Base-by-base conservation (phyloP, 2,888 invertebrate genomes). In the Leptinotarsa peninsularis region DNA sequence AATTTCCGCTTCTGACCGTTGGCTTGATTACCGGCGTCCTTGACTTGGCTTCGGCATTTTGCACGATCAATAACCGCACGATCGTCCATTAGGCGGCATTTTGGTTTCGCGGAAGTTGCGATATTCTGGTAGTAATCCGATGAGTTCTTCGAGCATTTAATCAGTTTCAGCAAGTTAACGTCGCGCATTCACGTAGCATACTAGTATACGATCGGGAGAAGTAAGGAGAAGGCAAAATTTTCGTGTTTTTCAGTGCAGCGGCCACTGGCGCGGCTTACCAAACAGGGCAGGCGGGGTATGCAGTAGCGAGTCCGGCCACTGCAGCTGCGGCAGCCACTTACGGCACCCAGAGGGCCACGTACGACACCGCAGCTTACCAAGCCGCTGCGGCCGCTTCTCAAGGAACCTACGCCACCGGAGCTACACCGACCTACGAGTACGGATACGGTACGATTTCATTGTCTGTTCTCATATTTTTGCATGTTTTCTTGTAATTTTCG, bases 281-380 rank as follows among this genome's bases (percentile, higher is more conserved):
- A 82, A 93, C 95, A 49, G 93, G 94, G 33, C 95, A 95, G 87
- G 93, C 95, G 71, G 95, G 95, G 81, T 96, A 95, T 90, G 95
- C 94, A 81, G 95, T 94, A 89, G 94, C 94, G 75, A 93, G 94
- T 63, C 93, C 94, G 79, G 93, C 94, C 33, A 93, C 95, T 71
- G 93, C 94, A 58, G 94, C 95, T 60, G 95, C 96, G 76, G 94
- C 94, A 77, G 94, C 94, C 68, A 94, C 95, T 70, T 96, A 96
- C 89, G 93, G 94, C 78, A 94, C 96, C 67, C 96, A 96, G 86
- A 92, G 95, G 77, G 93, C 94, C 52, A 93, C 94, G 71, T 94
- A 94, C 75, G 95, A 95, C 90, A 95, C 95, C 86, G 94, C 94
- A 80, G 95, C 96, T 66, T 94, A 94, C 84, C 95, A 95, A 84